Base-by-base conservation (phyloP, 2,888 invertebrate species). In the Sesamia inferens region DNA sequence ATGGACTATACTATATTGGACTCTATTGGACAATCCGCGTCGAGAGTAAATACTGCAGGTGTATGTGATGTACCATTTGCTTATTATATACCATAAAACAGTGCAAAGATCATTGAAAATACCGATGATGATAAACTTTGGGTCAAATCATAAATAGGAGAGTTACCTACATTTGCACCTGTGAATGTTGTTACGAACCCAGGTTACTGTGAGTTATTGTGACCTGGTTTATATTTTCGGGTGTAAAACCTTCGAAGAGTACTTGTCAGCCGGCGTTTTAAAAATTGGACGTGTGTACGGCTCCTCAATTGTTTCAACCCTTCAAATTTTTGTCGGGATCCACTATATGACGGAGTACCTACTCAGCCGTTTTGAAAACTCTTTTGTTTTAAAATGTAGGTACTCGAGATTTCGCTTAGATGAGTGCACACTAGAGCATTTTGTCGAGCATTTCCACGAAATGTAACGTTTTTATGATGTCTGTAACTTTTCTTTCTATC, bases 241-340 rank as follows among this genome's bases (percentile, higher is more conserved):
- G 13, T 13, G 1, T 8, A 11, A 47, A 19, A 48, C 22, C 48
- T 55, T 44, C 3, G 16, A 78, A 48, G 54, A 47, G 39, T 47
- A 22, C 78, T 71, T 71, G n/a, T 8, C 7, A 31, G 39, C 8
- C 39, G 14, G 24, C n/a, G 13, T 79, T 72, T 79, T 54, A 54
- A 75, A 78, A 61, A 39, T 54, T 78, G 24, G 11, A 72, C 19
- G 47, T 55, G 42, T 73, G 61, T 55, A 48, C 6, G 10, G 8
- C 70, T 48, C 6, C 11, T 58, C 78, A 51, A 77, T 70, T 69
- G 57, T 69, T 70, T 61, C 5, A 0, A 48, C 61, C 24, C 73
- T 75, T 73, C 42, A 75, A 22, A 5, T 61, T 75, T 75, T 78
- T 78, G 78, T 78, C 51, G 71, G 59, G 47, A 58, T 54, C 74